phyloP scores from a whole-genome alignment of 2,888 invertebrate genomes.

The Tyria jacobaeae region DNA sequence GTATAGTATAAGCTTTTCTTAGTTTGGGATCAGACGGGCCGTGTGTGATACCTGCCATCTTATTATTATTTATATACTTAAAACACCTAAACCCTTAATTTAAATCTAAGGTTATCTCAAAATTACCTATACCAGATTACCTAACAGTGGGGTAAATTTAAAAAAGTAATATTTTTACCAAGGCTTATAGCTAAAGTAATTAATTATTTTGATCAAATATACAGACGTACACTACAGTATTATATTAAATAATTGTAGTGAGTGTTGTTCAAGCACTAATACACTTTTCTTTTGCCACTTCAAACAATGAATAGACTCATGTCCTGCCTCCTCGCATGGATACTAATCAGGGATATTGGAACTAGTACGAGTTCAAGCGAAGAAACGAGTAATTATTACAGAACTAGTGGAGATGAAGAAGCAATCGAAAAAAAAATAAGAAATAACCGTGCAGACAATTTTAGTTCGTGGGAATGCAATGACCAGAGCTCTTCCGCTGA shows the following conservation, averaged over 20 bases:
- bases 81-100: no score
- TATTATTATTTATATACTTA: no score
- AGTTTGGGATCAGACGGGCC: no score
- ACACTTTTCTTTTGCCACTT: no score
- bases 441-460: background rate
- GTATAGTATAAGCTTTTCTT: no score
- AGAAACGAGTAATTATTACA: background rate
- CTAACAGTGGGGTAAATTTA: no score
- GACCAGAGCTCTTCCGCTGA: constrained; percentile 1
- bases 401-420: background rate
- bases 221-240: background rate
- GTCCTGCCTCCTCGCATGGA: background rate
- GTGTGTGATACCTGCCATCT: no score
- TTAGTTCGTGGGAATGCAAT: background rate
- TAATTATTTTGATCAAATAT: no score
- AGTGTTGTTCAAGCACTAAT: background rate
- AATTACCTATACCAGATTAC: no score
- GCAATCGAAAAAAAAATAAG: background rate
- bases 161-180: no score
- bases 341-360: background rate
- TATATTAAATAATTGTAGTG: background rate
- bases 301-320: constrained; percentile 23
- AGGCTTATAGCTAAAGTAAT: no score
- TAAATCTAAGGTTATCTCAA: no score
- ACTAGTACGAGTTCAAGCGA: background rate